Conservation (phyloP, 2,888 invertebrate genomes). For the Tachina grossa region DNA sequence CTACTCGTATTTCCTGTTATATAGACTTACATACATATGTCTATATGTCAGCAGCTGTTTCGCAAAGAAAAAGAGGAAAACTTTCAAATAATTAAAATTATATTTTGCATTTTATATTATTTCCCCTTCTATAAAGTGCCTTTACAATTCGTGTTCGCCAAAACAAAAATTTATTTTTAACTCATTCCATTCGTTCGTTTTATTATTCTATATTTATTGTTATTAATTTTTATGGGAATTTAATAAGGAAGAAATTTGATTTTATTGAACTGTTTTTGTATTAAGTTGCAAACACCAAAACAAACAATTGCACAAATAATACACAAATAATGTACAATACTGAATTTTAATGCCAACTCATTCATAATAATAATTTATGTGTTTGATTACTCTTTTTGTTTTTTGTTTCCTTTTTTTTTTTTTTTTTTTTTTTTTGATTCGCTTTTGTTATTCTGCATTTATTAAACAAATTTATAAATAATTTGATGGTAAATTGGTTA, state of each 20-base stretch:
- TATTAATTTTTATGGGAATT: slow-evolving; percentile 74
- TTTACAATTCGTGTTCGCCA: background rate
- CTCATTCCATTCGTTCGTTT: slow-evolving; percentile 32
- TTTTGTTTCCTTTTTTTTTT: too few species aligned
- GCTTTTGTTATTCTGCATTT: slow-evolving; percentile 41
- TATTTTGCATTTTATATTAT: too few species aligned
- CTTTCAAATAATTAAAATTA: too few species aligned
- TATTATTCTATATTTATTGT: slow-evolving; percentile 64
- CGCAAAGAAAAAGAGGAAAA: too few species aligned
- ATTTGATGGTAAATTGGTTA: slow-evolving; percentile 65
- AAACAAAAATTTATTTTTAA: background rate
- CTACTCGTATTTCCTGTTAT: too few species aligned
- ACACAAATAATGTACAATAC: slow-evolving; percentile 2
- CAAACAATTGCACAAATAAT: slow-evolving; percentile 16
- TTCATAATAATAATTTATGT: slow-evolving; percentile 55
- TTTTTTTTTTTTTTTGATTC: background rate
- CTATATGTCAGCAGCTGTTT: too few species aligned
- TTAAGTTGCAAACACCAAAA: slow-evolving; percentile 23
- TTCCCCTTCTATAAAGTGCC: background rate
- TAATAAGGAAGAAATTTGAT: slow-evolving; percentile 73
- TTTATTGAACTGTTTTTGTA: slow-evolving; percentile 62
- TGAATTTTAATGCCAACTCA: slow-evolving; percentile 30
- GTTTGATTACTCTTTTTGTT: background rate
- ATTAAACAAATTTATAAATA: slow-evolving; percentile 64
- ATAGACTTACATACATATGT: too few species aligned